A percentile compares a stretch with the other conserved stretches of the same genome.
These are phyloP conservation scores for Actias luna DNA, from an alignment of 2,888 invertebrate genomes.

Conservation along the genomic window DNA sequence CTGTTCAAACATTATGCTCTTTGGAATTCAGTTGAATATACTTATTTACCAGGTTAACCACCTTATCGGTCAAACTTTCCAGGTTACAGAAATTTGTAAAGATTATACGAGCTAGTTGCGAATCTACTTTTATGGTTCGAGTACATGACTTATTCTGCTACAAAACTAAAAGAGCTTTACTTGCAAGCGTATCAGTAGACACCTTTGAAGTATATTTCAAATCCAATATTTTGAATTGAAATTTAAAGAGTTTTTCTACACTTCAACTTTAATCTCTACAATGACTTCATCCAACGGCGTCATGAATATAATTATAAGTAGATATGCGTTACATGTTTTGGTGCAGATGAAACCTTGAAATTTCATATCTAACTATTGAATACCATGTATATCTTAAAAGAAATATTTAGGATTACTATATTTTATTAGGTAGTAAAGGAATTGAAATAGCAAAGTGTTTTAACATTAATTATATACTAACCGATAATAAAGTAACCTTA, in stretches of 20 bases:
- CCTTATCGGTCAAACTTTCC: slow-evolving; percentile 1
- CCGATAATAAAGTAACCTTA: too few relatives aligned
- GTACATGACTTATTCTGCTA: neutral
- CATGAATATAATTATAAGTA: neutral
- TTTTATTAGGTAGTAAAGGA: too few relatives aligned
- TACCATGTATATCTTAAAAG: neutral
- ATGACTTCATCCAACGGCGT: neutral
- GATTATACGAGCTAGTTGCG: neutral
- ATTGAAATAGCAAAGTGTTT: too few relatives aligned
- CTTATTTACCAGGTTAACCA: neutral
- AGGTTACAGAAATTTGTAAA: slow-evolving; percentile 1
- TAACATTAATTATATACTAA: too few relatives aligned
- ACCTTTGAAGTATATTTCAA: neutral
- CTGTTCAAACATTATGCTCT: neutral
- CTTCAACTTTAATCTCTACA: neutral
- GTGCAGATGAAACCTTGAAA: neutral
- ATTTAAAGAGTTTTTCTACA: neutral
- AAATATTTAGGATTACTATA: neutral
- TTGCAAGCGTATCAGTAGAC: neutral
- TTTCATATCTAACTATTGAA: neutral
- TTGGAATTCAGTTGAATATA: neutral
- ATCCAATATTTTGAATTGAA: neutral
- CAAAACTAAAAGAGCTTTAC: neutral
- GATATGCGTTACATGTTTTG: neutral
- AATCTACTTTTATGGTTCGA: neutral